A percentile compares a stretch with the other conserved stretches of the same genome.
Evolutionary conservation across 2,888 invertebrate genomes (phyloP).

Genomic region (Pristionchus entomophagus): DNA sequence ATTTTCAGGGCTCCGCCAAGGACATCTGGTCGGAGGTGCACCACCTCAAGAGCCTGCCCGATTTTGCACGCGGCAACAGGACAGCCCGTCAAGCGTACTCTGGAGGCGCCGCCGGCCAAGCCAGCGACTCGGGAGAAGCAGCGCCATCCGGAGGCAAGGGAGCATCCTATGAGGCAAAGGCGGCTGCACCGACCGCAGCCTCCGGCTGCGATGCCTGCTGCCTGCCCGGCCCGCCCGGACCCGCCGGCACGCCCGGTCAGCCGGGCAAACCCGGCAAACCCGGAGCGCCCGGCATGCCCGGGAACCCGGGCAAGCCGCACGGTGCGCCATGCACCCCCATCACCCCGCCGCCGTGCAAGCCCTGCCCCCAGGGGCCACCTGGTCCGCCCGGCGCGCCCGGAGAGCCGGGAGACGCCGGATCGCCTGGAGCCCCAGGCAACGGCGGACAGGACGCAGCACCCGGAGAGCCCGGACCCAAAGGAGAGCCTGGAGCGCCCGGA

Average conservation of each 20-base stretch:
- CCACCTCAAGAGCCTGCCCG: slow-evolving; percentile 66
- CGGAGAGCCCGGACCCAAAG: too few species aligned
- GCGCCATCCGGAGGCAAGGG: background rate
- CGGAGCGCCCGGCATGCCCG: slow-evolving; percentile 63
- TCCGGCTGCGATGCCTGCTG: slow-evolving; percentile 49
- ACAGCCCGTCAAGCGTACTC: slow-evolving; percentile 66
- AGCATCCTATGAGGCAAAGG: background rate
- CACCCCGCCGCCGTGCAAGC: slow-evolving; percentile 59
- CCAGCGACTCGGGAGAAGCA: slow-evolving; percentile 53
- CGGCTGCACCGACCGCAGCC: background rate
- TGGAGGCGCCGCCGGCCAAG: background rate
- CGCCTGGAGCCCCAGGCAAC: slow-evolving; percentile 58
- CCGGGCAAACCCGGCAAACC: slow-evolving; percentile 60
- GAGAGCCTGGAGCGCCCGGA: slow-evolving; percentile 60
- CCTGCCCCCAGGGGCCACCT: slow-evolving; percentile 54
- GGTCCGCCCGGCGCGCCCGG: slow-evolving; percentile 61
- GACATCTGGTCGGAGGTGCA: slow-evolving; percentile 75
- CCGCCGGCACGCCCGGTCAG: slow-evolving; percentile 58
- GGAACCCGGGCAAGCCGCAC: slow-evolving; percentile 60
- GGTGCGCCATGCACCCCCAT: slow-evolving; percentile 59
- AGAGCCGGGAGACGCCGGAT: slow-evolving; percentile 63
- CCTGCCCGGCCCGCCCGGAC: too few species aligned
- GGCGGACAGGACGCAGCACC: slow-evolving; percentile 64
- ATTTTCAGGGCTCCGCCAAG: slow-evolving; percentile 70
- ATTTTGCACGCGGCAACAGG: slow-evolving; percentile 57